Evolutionary conservation across 2,888 invertebrate genomes (phyloP), one percentile per base, ranked within the genome.

Genomic region (Cotesia congregata): DNA sequence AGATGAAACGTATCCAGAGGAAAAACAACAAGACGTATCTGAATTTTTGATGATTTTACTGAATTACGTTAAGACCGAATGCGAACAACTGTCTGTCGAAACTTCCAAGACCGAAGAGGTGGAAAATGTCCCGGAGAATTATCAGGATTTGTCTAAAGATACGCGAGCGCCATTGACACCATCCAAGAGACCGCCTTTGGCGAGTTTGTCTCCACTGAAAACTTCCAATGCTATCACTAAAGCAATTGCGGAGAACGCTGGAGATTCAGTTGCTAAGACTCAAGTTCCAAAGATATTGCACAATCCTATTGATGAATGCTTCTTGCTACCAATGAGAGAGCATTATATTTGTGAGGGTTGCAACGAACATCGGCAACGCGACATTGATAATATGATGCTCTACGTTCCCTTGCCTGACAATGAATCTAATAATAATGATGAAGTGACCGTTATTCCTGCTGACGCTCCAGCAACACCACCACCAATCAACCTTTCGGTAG

Each of bases 21-120:
- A 85, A 75, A 82, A 85, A 0, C 88, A 88, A 74, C 87, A 88
- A 75, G 88, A 88, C 79, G 88, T 87, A 1, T 86, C 87, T 0
- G 87, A 88, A 67, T 88, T 88, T 77, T 75, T 87, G 0, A 86
- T 86, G 82, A 85, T 83, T 61, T 83, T 87, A 59, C 77, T 88
- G 9, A 87, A 87, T 77, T 84, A 85, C 15, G 77, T 88, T 17
- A 86, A 86, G 79, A 80, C 80, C 5, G 86, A 87, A 20, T 86
- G 84, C 30, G 83, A 85, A 30, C 83, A 82, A 72, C n/a, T 81
- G 5, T 70, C 62, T 2, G 5, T 41, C 1, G 65, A 64, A 7
- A 70, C 50, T 30, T 30, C 3, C 30, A 30, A 30, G 1, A 77
- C 38, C n/a, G 78, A 83, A 39, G 83, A 84, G 72, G 81, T 82